Conservation (phyloP, 2,888 invertebrate genomes). For the Morpho achilles region DNA sequence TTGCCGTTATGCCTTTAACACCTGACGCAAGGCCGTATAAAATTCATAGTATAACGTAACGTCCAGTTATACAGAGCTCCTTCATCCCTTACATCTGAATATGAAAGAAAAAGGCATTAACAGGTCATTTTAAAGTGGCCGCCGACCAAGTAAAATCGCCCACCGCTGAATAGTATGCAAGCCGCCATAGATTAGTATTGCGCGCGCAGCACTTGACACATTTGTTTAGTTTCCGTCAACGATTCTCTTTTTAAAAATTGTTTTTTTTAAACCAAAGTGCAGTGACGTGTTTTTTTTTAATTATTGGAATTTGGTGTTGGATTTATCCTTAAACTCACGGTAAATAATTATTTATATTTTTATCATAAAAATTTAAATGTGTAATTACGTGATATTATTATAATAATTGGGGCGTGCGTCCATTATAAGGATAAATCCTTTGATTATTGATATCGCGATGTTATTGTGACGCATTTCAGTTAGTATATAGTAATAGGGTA, state of each 20-base stretch:
- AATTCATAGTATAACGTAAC: slow-evolving; percentile 11
- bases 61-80: slow-evolving; percentile 8
- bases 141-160: slow-evolving; percentile 49
- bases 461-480: no score
- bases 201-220: slow-evolving; percentile 47
- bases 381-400: background rate
- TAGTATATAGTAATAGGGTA: no score
- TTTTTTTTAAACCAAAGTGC: slow-evolving; percentile 5
- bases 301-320: background rate
- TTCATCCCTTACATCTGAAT: background rate
- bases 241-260: slow-evolving; percentile 16
- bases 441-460: no score
- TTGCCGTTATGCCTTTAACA: background rate
- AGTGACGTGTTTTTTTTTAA: slow-evolving; percentile 11
- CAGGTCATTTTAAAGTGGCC: slow-evolving; percentile 44
- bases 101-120: slow-evolving; percentile 14
- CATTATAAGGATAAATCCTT: no score
- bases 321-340: slow-evolving; percentile 2
- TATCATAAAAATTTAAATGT: background rate
- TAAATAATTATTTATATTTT: slow-evolving; percentile 1
- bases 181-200: slow-evolving; percentile 54
- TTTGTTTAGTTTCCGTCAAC: slow-evolving; percentile 25
- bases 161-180: slow-evolving; percentile 40
- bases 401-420: no score
- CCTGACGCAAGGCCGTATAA: slow-evolving; percentile 13